Evolutionary conservation across 2,888 invertebrate genomes (phyloP), one percentile per base, ranked within the genome.

Genomic region (Rambutsinella grinnellia): DNA sequence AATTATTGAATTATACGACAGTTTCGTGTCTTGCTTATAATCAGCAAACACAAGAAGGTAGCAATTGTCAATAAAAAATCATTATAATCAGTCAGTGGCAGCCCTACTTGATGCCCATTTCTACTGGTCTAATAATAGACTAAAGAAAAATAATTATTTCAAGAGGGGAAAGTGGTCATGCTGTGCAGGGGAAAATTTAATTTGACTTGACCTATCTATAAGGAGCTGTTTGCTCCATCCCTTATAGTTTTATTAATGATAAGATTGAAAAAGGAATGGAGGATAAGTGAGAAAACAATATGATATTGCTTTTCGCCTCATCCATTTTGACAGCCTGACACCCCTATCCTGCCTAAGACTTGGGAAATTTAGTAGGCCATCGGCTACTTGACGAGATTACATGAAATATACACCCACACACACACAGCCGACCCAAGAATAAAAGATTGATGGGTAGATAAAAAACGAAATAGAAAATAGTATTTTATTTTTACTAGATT

Each of bases 291-390:
- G n/a, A n/a, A n/a, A n/a, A n/a, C n/a, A n/a, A n/a, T n/a, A n/a
- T n/a, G n/a, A n/a, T n/a, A n/a, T n/a, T n/a, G n/a, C n/a, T n/a
- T n/a, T n/a, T n/a, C n/a, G n/a, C n/a, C n/a, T n/a, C 5, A 13
- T 36, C 36, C 36, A 13, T 36, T 36, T 36, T 36, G 36, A 36
- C 36, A 36, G 36, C 5, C 36, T 36, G 36, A 36, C 36, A 36
- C 36, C 6, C 13, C 36, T 13, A 5, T 36, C 36, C 36, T 36
- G 36, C n/a, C n/a, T n/a, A 54, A 69, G 54, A 70, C 54, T 70
- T 62, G 70, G 17, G 24, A 46, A 70, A 56, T 70, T 66, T 65
- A 71, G 13, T 71, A 54, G 28, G 63, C 63, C 71, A 63, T 24
- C 56, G 49, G 63, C 58, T 70, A 56, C 62, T 54, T 65, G 65